Percentiles rank a stretch among this genome's conserved stretches.
Evolutionary conservation across 2,888 invertebrate species (phyloP).

Genomic region (Heteromurus nitidus): DNA sequence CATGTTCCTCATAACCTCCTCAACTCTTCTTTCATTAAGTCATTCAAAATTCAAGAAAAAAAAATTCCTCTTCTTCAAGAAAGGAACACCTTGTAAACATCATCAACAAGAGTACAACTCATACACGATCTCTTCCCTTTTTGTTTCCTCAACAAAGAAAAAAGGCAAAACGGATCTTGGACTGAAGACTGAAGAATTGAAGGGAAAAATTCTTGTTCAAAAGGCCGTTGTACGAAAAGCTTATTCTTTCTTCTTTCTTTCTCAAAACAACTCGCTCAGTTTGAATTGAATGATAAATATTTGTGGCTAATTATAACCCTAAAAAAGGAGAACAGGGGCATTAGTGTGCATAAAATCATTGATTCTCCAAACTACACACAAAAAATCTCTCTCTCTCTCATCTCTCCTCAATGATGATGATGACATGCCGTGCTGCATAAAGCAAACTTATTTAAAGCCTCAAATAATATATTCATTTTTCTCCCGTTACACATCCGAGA

Average conservation of each 20-base stretch:
- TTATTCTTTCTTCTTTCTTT: constrained; percentile 7
- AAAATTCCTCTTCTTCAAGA: no score
- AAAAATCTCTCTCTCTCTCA: neutral
- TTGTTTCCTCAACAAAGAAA: constrained; percentile 21
- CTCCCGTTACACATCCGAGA: constrained; percentile 57
- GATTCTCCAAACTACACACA: constrained; percentile 10
- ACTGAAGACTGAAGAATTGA: constrained; percentile 4
- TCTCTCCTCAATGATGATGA: neutral
- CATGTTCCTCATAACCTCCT: no score
- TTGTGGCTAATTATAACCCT: constrained; percentile 49
- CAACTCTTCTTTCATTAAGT: constrained; percentile 35
- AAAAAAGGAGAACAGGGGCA: constrained; percentile 46
- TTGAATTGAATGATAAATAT: constrained; percentile 7
- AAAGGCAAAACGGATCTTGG: no score
- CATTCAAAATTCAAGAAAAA: constrained; percentile 16
- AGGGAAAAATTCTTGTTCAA: constrained; percentile 22
- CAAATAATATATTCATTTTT: constrained; percentile 29
- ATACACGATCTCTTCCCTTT: constrained; percentile 38
- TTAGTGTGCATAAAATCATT: constrained; percentile 53
- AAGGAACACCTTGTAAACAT: constrained; percentile 29
- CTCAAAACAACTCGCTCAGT: neutral
- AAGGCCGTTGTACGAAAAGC: constrained; percentile 24
- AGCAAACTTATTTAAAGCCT: constrained; percentile 37
- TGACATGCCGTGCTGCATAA: constrained; percentile 31
- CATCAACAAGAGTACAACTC: constrained; percentile 20